These are phyloP conservation scores for Shargacucullia verbasci DNA, from an alignment of 2,888 invertebrate species.

Conservation along the genomic window DNA sequence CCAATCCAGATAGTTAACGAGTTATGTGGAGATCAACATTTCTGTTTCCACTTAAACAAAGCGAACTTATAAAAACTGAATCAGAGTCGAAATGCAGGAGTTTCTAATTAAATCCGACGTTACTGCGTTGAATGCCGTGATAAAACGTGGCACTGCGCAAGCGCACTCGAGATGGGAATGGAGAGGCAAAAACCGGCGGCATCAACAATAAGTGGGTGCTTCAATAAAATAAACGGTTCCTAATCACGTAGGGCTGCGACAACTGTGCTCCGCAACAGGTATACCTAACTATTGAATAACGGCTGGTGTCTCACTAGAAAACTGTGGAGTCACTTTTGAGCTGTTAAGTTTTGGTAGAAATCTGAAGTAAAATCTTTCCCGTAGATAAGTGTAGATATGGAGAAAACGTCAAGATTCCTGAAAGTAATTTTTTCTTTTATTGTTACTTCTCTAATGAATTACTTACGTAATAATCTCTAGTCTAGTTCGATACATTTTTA, in stretches of 20 bases:
- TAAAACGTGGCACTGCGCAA: slow-evolving; percentile 66
- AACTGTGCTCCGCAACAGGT: slow-evolving; percentile 56
- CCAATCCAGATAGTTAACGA: slow-evolving; percentile 20
- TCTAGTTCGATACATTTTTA: too few species aligned
- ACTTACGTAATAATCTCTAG: too few species aligned
- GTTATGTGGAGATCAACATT: slow-evolving; percentile 30
- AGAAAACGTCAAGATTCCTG: too few species aligned
- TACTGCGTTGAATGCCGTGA: slow-evolving; percentile 65
- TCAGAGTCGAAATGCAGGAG: slow-evolving; percentile 60
- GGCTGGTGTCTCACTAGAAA: slow-evolving; percentile 44
- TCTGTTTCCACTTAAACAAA: slow-evolving; percentile 28
- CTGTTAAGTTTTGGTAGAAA: too few species aligned
- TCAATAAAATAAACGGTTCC: slow-evolving; percentile 81
- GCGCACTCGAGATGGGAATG: slow-evolving; percentile 64
- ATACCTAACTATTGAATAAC: slow-evolving; percentile 51
- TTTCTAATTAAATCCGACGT: slow-evolving; percentile 71
- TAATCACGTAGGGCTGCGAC: slow-evolving; percentile 68
- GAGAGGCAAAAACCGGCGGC: slow-evolving; percentile 69
- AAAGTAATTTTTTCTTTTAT: too few species aligned
- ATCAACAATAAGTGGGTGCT: slow-evolving; percentile 74
- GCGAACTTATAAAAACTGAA: slow-evolving; percentile 41
- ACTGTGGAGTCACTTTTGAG: slow-evolving; percentile 39
- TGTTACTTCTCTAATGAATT: too few species aligned
- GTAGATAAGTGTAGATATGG: too few species aligned
- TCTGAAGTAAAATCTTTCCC: too few species aligned